A percentile compares a stretch with the other conserved stretches of the same genome.
Evolutionary conservation across 2,888 invertebrate genomes (phyloP).

Genomic region (Sycophila texana): DNA sequence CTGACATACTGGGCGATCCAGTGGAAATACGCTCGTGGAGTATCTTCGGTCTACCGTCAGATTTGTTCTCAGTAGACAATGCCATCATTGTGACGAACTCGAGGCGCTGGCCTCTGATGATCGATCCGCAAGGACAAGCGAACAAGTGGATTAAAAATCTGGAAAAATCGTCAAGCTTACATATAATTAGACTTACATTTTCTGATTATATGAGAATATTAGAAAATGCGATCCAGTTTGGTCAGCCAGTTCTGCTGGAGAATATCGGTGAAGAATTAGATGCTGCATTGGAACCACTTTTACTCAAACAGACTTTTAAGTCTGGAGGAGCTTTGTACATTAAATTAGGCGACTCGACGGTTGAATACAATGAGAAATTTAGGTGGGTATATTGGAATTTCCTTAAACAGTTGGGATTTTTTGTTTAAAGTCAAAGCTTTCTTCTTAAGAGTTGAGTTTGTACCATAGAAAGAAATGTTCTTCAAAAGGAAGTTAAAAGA

Average conservation of each 20-base stretch:
- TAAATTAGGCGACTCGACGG: conserved; percentile 92
- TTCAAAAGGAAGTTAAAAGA: background rate
- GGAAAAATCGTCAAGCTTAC: conserved; percentile 89
- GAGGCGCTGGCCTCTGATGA: conserved; percentile 94
- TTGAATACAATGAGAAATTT: conserved; percentile 92
- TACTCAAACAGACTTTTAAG: conserved; percentile 92
- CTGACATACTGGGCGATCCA: conserved; percentile 88
- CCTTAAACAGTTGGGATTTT: background rate
- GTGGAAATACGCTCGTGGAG: conserved; percentile 94
- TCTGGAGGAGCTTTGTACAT: conserved; percentile 91
- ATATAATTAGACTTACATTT: conserved; percentile 87
- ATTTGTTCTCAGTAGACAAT: conserved; percentile 93
- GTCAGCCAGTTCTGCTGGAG: conserved; percentile 91
- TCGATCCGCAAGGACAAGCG: conserved; percentile 96
- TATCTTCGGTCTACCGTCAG: conserved; percentile 92
- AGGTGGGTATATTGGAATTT: conserved; percentile 76
- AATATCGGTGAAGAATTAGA: conserved; percentile 95
- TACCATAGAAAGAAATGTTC: background rate
- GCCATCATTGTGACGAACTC: conserved; percentile 94
- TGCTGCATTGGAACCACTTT: conserved; percentile 91
- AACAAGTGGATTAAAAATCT: conserved; percentile 96
- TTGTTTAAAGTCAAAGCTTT: background rate
- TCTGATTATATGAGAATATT: conserved; percentile 88
- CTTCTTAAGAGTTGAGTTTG: background rate
- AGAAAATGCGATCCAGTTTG: conserved; percentile 91